Base-by-base conservation (phyloP, 2,888 invertebrate genomes). In the Cistogaster globosa region DNA sequence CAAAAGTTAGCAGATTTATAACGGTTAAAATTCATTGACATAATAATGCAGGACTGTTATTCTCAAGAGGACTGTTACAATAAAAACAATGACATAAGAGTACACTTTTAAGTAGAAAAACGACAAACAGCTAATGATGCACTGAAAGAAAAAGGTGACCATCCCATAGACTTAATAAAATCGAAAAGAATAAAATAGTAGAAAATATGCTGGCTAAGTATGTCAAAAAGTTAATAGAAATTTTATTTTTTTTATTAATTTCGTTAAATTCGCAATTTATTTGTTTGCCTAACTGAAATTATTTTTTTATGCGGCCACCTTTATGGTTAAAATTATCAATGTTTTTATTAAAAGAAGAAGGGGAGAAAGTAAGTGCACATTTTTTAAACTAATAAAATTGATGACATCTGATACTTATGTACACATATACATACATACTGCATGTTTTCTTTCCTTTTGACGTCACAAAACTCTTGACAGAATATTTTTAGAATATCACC, bases 381-480 rank as follows among this genome's bases (percentile, higher is more conserved):
- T 69, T 57, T 74, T 65, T 12, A 62, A 32, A 53, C 14, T 67
- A 20, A 67, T 80, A 75, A 58, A 48, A 69, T 71, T 68, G 58
- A 62, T 69, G 58, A 78, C 60, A 72, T 62, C 55, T 68, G 67
- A 72, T 62, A 53, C 55, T 60, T 58, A 36, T 36, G 42, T 42
- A 32, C 42, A 42, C 11, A 42, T 12, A 12, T 12, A 42, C 12
- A 2, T 42, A 12, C 42, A 42, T 12, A 12, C 12, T 63, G 16
- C 6, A 18, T 14, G 32, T 42, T 26, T 18, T 32, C 7, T 36
- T 51, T 83, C 6, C 42, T 12, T 53, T 74, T 83, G 77, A 83
- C 83, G 78, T 83, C 83, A 83, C 57, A 60, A 68, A 78, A 22
- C 68, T 77, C 83, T 77, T 55, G 32, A 77, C 67, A 68, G 72